A percentile compares a stretch with the other conserved stretches of the same genome.
These are phyloP conservation scores for Pluvianellus socialis DNA, from an alignment of 2,113 vertebrate species.

Conservation along the genomic window DNA sequence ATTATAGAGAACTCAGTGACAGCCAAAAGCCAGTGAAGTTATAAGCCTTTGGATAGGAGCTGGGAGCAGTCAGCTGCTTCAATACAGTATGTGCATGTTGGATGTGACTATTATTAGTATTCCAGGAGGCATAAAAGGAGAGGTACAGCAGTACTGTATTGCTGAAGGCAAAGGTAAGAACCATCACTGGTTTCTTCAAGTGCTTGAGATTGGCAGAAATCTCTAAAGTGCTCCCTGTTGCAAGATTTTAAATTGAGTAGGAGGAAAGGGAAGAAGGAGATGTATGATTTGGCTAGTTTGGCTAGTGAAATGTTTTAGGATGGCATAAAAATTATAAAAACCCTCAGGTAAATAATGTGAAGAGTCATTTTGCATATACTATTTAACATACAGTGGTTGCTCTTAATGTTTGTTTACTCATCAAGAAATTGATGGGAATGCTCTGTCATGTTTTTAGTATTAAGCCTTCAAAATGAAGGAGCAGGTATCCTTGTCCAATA, in stretches of 20 bases:
- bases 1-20: not conserved
- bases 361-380: not conserved
- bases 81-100: not conserved
- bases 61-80: not conserved
- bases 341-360: not conserved
- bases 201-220: not conserved
- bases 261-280: not conserved
- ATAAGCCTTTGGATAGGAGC: not conserved
- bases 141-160: not conserved
- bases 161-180: not conserved
- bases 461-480: not conserved
- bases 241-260: not conserved
- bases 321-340: not conserved
- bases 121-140: not conserved
- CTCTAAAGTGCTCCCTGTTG: accelerated
- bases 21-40: not conserved
- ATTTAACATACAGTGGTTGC: not conserved
- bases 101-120: not conserved
- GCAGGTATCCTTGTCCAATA: not conserved
- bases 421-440: not conserved
- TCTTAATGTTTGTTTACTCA: not conserved
- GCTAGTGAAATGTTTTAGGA: not conserved
- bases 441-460: not conserved
- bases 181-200: not conserved
- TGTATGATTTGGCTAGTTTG: not conserved